These are phyloP conservation scores for Neoitamus cyanurus DNA, from an alignment of 2,888 invertebrate species.

Conservation along the genomic window DNA sequence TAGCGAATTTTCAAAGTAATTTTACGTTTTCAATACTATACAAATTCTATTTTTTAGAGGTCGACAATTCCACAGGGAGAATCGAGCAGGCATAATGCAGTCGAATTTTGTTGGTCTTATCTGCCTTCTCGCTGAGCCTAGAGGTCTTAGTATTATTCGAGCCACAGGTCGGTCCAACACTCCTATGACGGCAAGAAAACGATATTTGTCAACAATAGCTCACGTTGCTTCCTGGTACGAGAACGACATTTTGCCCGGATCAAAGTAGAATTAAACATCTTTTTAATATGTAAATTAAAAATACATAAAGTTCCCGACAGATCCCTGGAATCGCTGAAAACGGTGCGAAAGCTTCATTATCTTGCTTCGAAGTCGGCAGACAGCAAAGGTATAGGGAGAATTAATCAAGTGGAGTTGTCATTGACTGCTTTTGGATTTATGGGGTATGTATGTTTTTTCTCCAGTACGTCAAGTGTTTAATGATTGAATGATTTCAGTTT, in stretches of 20 bases:
- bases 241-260: slow-evolving; percentile 73
- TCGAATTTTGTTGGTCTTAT: slow-evolving; percentile 78
- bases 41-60: slow-evolving; percentile 68
- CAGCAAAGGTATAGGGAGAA: slow-evolving; percentile 73
- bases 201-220: slow-evolving; percentile 79
- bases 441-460: slow-evolving; percentile 66
- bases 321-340: slow-evolving; percentile 72
- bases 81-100: slow-evolving; percentile 73
- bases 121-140: slow-evolving; percentile 75
- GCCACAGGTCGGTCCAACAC: slow-evolving; percentile 75
- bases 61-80: slow-evolving; percentile 74
- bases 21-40: background rate
- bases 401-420: slow-evolving; percentile 81
- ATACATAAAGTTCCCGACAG: slow-evolving; percentile 62
- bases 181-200: slow-evolving; percentile 71
- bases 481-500: background rate
- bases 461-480: background rate
- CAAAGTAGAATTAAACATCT: slow-evolving; percentile 64
- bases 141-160: slow-evolving; percentile 74
- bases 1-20: slow-evolving; percentile 52
- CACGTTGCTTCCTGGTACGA: slow-evolving; percentile 82
- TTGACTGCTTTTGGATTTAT: slow-evolving; percentile 85
- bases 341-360: slow-evolving; percentile 73
- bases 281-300: background rate
- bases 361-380: slow-evolving; percentile 69